Conservation (phyloP, 2,888 invertebrate species). For the Dolichomitus sp. region DNA sequence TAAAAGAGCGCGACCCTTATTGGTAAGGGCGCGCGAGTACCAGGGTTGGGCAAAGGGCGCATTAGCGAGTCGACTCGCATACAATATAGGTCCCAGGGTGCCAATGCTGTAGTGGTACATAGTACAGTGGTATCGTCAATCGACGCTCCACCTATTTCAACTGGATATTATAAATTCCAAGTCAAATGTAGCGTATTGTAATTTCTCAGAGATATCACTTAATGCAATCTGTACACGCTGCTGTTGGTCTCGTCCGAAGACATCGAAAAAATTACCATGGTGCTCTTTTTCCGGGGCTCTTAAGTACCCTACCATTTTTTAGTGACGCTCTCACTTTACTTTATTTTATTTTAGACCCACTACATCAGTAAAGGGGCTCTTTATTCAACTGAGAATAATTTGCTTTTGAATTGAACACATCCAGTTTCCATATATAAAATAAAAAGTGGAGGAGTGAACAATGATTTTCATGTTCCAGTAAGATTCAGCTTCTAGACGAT, state of each 20-base stretch:
- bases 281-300: conserved; percentile 26
- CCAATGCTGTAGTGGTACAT: conserved; percentile 64
- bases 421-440: background rate
- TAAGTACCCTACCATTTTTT: conserved; percentile 10
- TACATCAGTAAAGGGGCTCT: background rate
- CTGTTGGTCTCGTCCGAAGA: conserved; percentile 3
- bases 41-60: conserved; percentile 73
- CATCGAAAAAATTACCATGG: conserved; percentile 43
- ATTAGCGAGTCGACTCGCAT: conserved; percentile 80
- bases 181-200: conserved; percentile 85
- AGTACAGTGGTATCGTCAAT: conserved; percentile 72
- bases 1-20: conserved; percentile 73
- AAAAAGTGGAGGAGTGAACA: background rate
- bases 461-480: background rate
- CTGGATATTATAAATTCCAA: conserved; percentile 84
- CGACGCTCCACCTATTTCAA: conserved; percentile 59
- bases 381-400: conserved; percentile 52
- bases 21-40: conserved; percentile 71
- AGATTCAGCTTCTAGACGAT: background rate
- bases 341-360: conserved; percentile 54
- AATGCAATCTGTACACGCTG: conserved; percentile 79
- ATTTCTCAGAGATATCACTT: conserved; percentile 83
- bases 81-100: conserved; percentile 83
- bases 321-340: conserved; percentile 29
- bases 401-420: conserved; percentile 26